Conservation (phyloP, 2,113 vertebrate genomes). For the Agapornis roseicollis region DNA sequence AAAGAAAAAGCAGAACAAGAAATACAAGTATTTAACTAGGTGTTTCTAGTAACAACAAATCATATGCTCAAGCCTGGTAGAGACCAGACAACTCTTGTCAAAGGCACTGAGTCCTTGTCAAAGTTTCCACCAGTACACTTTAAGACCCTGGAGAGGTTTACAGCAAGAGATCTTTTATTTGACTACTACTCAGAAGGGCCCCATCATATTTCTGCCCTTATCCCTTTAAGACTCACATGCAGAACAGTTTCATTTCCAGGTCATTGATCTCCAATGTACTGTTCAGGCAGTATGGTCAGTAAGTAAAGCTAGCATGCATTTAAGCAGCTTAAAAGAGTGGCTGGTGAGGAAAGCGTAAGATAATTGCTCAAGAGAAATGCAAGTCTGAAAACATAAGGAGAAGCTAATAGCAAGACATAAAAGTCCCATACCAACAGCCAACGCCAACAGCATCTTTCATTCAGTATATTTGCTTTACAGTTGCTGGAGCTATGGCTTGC, state of each 20-base stretch:
- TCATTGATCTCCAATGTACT: constrained; percentile 22
- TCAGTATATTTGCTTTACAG: constrained; percentile 22
- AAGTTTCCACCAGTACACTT: background rate
- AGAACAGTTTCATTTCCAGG: constrained; percentile 48
- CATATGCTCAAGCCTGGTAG: background rate
- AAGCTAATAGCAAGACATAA: background rate
- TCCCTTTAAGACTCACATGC: background rate
- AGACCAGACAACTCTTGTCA: background rate
- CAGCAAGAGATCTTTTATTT: background rate
- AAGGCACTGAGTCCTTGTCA: background rate
- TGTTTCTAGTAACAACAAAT: background rate
- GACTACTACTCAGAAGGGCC: background rate
- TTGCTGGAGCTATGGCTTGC: background rate
- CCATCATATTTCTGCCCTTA: background rate
- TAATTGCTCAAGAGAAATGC: background rate
- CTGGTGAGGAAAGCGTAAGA: background rate
- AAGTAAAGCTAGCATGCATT: background rate
- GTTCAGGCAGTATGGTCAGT: background rate
- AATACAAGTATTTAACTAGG: background rate
- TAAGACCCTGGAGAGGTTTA: background rate
- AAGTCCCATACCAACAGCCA: background rate
- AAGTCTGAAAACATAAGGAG: constrained; percentile 9
- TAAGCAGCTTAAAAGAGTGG: background rate
- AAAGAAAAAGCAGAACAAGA: background rate
- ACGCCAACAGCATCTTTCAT: background rate